Conservation (phyloP, 2,797 vertebrate genomes). For the Apogon talboti region DNA sequence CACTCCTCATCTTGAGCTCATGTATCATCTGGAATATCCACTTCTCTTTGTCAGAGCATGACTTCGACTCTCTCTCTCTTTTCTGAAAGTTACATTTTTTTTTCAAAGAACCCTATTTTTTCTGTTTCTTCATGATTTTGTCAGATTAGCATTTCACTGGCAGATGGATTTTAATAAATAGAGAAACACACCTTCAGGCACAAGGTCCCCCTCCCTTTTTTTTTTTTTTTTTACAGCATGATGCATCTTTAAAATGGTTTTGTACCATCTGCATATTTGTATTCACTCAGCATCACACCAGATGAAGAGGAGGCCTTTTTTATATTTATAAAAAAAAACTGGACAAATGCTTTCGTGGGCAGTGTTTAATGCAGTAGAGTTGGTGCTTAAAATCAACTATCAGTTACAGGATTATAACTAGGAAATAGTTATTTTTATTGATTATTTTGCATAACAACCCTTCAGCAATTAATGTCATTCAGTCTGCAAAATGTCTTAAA, state of each 20-base stretch:
- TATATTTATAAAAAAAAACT: conserved; percentile 19
- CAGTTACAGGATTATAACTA: neutral
- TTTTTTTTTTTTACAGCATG: conserved; percentile 1
- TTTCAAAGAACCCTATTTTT: conserved; percentile 28
- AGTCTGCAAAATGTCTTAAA: no score
- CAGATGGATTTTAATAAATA: conserved; percentile 54
- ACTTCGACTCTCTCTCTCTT: no score
- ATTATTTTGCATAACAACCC: no score
- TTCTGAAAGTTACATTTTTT: conserved; percentile 5
- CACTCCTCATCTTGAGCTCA: no score
- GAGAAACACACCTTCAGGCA: conserved; percentile 37
- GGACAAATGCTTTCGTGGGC: conserved; percentile 4
- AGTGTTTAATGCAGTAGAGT: neutral
- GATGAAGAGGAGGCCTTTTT: conserved; percentile 17
- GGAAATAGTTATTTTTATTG: no score
- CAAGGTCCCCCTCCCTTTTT: conserved; percentile 23
- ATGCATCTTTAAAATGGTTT: conserved; percentile 35
- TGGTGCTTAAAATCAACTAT: neutral
- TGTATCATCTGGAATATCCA: no score
- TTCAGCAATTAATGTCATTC: no score
- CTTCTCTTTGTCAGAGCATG: no score
- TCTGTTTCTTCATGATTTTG: conserved; percentile 22
- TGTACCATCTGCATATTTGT: conserved; percentile 40
- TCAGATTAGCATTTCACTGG: neutral
- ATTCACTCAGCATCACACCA: conserved; percentile 11